Base-by-base conservation (phyloP, 2,113 vertebrate genomes). In the Spilogale gracilis region DNA sequence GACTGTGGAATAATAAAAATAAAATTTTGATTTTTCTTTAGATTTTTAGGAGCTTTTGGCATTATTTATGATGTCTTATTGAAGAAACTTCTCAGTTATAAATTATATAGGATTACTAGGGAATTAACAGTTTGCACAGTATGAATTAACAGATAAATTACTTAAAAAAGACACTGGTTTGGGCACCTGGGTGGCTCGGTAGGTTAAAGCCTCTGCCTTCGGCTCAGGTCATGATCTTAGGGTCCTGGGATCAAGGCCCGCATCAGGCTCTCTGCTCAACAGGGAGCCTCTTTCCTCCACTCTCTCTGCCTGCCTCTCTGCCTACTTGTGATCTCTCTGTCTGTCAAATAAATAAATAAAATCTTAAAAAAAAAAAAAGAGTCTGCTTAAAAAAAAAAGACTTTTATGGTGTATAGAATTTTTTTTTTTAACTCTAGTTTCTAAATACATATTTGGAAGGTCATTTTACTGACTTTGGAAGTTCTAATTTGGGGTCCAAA, bases 31-130 rank as follows among this genome's bases (percentile, higher is more conserved):
- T 65, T 88, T 93, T 52, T 93, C n/a, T 92, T 87, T 54, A 84
- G 16, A 90, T 45, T 60, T 89, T 20, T 20, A 8, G 56, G 54
- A 85, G 65, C 17, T 82, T 93, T 80, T 74, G 38, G 14, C 63
- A 86, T 60, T 94, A 79, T 54, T 94, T 61, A 74, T 89, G 38
- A 63, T 94, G 13, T 90, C 45, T 91, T 97, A 48, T 52, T 95
- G 48, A 95, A 43, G 38, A 30, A 90, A 71, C 21, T 60, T 65
- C 79, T 95, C 43, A 83, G 32, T 89, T 90, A 30, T 65, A 50
- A 21, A 82, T 2, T 74, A 54, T 69, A 52, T 11, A 58, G 73
- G 32, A 27, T 61, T 96, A 52, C 67, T 65, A 38, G n/a, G 38
- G 32, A 81, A 73, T 58, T 93, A 74, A 60, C 84, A 82, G 21